Percentiles rank a stretch among this genome's conserved stretches.
phyloP scores from a whole-genome alignment of 37 sponge, comb jelly and placozoan species.

The Hormiphora californensis region DNA sequence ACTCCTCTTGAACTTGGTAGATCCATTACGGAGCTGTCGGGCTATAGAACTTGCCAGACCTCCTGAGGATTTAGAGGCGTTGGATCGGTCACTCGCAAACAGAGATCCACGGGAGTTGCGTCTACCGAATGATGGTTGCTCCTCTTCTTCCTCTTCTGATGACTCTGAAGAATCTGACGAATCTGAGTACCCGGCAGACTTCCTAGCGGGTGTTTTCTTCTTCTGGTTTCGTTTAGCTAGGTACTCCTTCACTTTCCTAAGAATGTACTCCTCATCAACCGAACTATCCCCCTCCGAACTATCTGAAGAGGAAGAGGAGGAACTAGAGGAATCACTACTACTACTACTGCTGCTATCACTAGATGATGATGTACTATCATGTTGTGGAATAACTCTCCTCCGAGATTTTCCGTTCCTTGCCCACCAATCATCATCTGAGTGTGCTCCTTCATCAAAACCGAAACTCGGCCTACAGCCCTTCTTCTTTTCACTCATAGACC shows the following conservation, averaged over 20 bases:
- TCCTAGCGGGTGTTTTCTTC: background rate
- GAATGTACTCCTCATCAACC: background rate
- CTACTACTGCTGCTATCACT: background rate
- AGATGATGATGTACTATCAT: background rate
- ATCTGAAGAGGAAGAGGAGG: background rate
- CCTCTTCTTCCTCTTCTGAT: background rate
- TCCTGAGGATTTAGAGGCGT: no score
- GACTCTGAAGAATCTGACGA: background rate
- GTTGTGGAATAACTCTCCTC: background rate
- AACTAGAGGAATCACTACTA: background rate
- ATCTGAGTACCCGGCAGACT: background rate
- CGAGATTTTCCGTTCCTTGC: background rate
- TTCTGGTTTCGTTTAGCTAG: background rate
- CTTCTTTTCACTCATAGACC: background rate
- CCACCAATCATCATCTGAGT: constrained; percentile 13
- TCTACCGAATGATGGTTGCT: no score
- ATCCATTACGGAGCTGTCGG: background rate
- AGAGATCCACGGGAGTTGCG: no score
- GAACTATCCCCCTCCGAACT: background rate
- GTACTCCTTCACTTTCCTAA: background rate
- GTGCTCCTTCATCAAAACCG: background rate
- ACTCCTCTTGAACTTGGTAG: background rate
- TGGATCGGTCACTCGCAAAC: background rate
- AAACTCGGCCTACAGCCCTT: background rate
- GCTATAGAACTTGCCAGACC: background rate